Evolutionary conservation across 2,797 vertebrate genomes (phyloP).

Genomic region (Loriculus beryllinus): DNA sequence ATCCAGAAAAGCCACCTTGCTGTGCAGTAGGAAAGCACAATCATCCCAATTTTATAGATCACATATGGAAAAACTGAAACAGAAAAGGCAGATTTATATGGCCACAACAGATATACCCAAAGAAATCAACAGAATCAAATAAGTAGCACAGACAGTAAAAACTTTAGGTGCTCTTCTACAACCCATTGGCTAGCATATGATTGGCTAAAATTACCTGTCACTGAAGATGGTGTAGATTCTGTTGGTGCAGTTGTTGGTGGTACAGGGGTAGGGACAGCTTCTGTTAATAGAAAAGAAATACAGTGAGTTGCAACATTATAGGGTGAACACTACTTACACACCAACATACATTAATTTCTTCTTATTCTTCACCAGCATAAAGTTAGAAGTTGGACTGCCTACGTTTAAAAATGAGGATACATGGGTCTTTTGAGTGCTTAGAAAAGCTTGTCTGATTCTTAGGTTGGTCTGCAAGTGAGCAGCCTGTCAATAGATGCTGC

Average conservation of each 20-base stretch:
- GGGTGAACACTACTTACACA: background rate
- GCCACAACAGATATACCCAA: background rate
- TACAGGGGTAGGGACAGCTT: background rate
- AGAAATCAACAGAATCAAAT: background rate
- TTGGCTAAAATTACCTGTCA: conserved; percentile 19
- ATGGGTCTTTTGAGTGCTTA: background rate
- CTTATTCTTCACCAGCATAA: background rate
- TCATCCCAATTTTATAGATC: background rate
- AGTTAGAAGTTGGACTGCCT: background rate
- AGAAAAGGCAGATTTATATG: background rate
- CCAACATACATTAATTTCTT: background rate
- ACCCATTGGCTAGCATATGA: background rate
- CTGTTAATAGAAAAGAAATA: background rate
- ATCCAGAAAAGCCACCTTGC: background rate
- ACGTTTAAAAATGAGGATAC: background rate
- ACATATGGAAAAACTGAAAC: background rate
- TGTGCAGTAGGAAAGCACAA: background rate
- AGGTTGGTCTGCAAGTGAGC: background rate
- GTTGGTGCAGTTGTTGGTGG: background rate
- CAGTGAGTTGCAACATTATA: background rate
- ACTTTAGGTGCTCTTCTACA: background rate
- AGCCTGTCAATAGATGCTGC: background rate
- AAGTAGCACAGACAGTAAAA: background rate
- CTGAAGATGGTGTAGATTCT: background rate
- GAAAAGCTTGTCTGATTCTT: background rate